These are phyloP conservation scores for Hybognathus amarus DNA, from an alignment of 2,797 vertebrate genomes.

Conservation along the genomic window DNA sequence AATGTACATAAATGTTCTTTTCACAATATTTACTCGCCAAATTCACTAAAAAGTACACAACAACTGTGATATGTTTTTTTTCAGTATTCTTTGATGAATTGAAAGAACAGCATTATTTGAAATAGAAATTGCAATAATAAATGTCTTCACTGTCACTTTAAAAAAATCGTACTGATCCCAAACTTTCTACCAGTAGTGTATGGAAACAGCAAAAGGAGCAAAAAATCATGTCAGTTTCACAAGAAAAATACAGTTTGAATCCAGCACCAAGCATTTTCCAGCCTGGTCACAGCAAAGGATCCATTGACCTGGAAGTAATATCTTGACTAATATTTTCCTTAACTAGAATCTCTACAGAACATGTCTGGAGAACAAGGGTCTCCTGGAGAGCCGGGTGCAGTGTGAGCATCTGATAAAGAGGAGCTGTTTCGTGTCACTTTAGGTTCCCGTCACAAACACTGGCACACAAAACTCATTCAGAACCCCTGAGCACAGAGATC, in stretches of 20 bases:
- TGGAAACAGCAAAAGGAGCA: neutral
- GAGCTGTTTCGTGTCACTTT: constrained; percentile 53
- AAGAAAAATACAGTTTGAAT: neutral
- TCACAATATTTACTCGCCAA: neutral
- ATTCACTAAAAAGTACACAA: neutral
- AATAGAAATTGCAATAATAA: too few species aligned
- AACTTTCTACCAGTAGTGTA: neutral
- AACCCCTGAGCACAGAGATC: constrained; percentile 40
- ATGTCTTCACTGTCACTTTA: too few species aligned
- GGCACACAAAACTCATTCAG: constrained; percentile 36
- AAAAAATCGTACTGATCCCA: too few species aligned
- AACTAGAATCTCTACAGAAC: neutral
- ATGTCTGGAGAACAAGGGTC: constrained; percentile 17
- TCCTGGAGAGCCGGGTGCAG: constrained; percentile 13
- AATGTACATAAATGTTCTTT: neutral
- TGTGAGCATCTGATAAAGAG: constrained; percentile 19
- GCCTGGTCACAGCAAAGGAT: constrained; percentile 62
- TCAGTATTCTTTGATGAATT: neutral
- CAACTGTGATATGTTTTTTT: neutral
- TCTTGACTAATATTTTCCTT: constrained; percentile 33
- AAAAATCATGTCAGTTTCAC: neutral
- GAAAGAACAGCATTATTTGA: neutral
- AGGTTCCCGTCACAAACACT: constrained; percentile 16
- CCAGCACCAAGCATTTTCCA: constrained; percentile 7
- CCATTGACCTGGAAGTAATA: constrained; percentile 73